Evolutionary conservation across 2,113 vertebrate genomes (phyloP).

Genomic region (Amphiprion percula): DNA sequence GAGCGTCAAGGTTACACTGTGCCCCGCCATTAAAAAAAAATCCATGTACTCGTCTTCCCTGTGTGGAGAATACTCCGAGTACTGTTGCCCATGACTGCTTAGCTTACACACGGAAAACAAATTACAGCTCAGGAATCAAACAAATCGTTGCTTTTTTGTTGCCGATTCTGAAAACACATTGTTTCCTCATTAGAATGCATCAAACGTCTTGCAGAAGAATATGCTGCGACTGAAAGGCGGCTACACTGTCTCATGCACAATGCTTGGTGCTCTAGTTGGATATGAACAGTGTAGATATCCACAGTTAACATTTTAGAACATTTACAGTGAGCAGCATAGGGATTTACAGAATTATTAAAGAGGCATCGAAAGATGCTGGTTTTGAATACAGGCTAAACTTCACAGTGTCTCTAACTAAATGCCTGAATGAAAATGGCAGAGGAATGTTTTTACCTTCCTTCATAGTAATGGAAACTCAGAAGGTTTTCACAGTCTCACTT

Average conservation of each 20-base stretch:
- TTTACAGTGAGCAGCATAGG: neutral
- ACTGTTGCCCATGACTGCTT: conserved; percentile 48
- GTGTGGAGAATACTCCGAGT: conserved; percentile 26
- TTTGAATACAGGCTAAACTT: neutral
- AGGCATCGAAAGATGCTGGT: neutral
- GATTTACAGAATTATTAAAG: neutral
- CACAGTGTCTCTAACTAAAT: neutral
- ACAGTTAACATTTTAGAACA: neutral
- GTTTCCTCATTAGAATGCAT: conserved; percentile 58
- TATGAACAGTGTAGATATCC: neutral
- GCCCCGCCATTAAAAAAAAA: conserved; percentile 62
- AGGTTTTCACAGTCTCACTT: conserved; percentile 12
- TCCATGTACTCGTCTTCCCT: conserved; percentile 45
- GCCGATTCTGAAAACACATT: conserved; percentile 32
- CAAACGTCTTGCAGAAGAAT: conserved; percentile 28
- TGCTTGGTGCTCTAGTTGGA: conserved; percentile 4
- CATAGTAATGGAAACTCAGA: neutral
- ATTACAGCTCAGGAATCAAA: conserved; percentile 53
- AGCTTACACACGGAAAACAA: conserved; percentile 48
- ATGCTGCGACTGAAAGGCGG: conserved; percentile 13
- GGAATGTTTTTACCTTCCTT: neutral
- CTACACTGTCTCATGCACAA: conserved; percentile 9
- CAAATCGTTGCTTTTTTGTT: conserved; percentile 49
- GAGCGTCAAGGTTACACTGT: conserved; percentile 61
- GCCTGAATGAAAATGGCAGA: neutral